Base-by-base conservation (phyloP, 2,113 vertebrate genomes). In the Galemys pyrenaicus region DNA sequence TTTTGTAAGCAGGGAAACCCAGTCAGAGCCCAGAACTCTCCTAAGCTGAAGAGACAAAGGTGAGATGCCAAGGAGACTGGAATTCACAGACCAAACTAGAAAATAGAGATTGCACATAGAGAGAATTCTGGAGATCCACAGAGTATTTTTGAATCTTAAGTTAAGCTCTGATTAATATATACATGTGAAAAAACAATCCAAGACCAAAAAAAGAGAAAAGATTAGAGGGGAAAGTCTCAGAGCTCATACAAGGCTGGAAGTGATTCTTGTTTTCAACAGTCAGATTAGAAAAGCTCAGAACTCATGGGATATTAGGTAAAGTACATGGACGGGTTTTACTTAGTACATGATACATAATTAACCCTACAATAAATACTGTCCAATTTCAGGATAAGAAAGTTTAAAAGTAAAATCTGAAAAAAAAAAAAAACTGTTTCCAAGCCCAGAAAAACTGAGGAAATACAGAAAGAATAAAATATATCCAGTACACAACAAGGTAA, bases 321-420 rank as follows among this genome's bases (percentile, higher is more conserved):
- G 58, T 44, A 79, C 54, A 35, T 70, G 37, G 62, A 92, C 91
- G 19, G 2, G 22, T 70, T 87, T 95, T 90, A 70, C 22, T 73
- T 80, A 79, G 92, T 89, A 64, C 60, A 16, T 46, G 26, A 92
- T 65, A n/a, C 51, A 93, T 71, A 87, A 80, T 87, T 70, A 89
- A 67, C 64, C 26, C 22, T 51, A 87, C 37, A 67, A 74, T 87
- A 90, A 77, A 71, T 46, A 87, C 51, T 84, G 62, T 62, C 54
- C 71, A 90, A 70, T 32, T 70, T 89, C 81, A 65, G 30, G 56
- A 44, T 88, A 89, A 90, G 30, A 93, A 89, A 44, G 6, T 65
- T 89, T 91, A 75, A 97, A 84, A 94, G 74, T 30, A 70, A 93
- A 54, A 91, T n/a, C 35, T 67, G 15, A 89, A 44, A 91, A 62